These are phyloP conservation scores for Calliscelio sp. DNA, from an alignment of 2,888 invertebrate species.

Conservation along the genomic window DNA sequence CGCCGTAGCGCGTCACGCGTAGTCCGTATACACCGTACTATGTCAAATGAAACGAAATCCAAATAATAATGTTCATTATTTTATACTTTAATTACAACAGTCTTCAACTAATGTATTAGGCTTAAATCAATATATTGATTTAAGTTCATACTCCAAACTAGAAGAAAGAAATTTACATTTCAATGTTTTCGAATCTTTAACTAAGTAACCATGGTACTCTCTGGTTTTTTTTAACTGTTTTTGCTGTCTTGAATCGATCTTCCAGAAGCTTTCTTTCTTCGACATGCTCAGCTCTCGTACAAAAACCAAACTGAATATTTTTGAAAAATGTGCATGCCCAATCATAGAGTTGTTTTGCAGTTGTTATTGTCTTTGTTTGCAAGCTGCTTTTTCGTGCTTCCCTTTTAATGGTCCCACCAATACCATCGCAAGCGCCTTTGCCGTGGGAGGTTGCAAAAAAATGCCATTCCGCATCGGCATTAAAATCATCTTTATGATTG, in stretches of 20 bases:
- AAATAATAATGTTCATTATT: neutral
- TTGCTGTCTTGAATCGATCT: constrained; percentile 8
- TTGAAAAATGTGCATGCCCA: constrained; percentile 22
- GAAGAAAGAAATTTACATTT: constrained; percentile 25
- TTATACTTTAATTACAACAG: neutral
- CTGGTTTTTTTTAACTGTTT: constrained; percentile 14
- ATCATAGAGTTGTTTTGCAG: neutral
- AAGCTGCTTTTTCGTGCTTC: neutral
- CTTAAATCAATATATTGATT: constrained; percentile 7
- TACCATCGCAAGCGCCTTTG: constrained; percentile 9
- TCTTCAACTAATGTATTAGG: neutral
- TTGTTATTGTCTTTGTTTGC: neutral
- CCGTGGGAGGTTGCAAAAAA: constrained; percentile 24
- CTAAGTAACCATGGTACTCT: constrained; percentile 24
- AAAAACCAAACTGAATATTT: constrained; percentile 35
- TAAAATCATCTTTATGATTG: constrained; percentile 19
- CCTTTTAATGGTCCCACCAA: constrained; percentile 16
- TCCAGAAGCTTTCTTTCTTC: constrained; percentile 17
- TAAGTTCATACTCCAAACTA: neutral
- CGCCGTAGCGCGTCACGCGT: neutral
- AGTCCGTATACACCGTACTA: neutral
- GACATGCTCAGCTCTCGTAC: constrained; percentile 23
- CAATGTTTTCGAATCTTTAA: neutral
- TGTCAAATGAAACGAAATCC: neutral
- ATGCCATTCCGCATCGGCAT: constrained; percentile 33